A percentile compares a stretch with the other conserved stretches of the same genome.
Conservation (phyloP, 2,888 invertebrate genomes). For the Pammene fasciana region DNA sequence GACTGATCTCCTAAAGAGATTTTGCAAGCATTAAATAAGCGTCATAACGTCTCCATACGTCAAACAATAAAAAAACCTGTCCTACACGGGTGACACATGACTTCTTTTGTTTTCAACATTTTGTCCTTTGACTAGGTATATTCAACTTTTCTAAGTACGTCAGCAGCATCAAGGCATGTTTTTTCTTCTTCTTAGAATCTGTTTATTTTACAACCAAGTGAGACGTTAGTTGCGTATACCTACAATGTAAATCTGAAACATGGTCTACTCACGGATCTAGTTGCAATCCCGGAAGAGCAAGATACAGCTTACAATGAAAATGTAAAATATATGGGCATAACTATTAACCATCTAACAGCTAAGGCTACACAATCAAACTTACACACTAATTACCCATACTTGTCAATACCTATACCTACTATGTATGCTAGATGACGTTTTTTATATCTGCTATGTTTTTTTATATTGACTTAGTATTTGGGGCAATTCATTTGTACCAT, state of each 20-base stretch:
- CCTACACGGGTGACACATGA: background rate
- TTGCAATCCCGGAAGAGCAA: background rate
- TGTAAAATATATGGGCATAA: no score
- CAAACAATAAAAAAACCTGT: constrained; percentile 8
- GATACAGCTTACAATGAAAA: no score
- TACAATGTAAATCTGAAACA: no score
- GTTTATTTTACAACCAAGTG: constrained; percentile 1
- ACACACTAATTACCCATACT: no score
- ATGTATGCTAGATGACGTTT: no score
- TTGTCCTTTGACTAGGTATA: background rate
- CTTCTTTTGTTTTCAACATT: background rate
- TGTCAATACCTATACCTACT: no score
- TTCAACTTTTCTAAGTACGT: constrained; percentile 1
- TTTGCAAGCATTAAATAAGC: constrained; percentile 18
- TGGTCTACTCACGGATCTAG: no score
- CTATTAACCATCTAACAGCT: no score
- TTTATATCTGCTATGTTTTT: no score
- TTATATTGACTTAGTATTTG: no score
- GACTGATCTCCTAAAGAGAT: constrained; percentile 1
- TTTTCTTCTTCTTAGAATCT: background rate
- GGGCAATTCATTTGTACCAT: no score
- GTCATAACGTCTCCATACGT: constrained; percentile 1
- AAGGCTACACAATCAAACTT: no score
- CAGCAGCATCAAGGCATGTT: background rate
- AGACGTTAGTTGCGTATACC: background rate